A percentile compares a stretch with the other conserved stretches of the same genome.
Evolutionary conservation across 2,888 invertebrate genomes (phyloP).

Genomic region (Coleophora deauratella): DNA sequence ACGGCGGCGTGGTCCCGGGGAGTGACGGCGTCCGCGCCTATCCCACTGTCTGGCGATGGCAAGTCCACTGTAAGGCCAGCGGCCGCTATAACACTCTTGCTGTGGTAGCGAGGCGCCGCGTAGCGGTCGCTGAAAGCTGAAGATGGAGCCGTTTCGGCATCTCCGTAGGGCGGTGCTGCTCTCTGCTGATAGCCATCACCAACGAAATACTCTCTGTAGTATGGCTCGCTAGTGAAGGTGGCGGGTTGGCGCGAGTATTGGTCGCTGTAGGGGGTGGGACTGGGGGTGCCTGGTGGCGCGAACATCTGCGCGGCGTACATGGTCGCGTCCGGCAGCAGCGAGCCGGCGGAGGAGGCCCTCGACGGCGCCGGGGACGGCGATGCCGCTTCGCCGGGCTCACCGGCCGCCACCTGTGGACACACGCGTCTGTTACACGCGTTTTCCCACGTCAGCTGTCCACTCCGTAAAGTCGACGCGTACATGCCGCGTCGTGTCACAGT

Average conservation of each 20-base stretch:
- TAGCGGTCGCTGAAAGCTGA: slow-evolving; percentile 81
- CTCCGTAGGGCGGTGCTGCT: slow-evolving; percentile 72
- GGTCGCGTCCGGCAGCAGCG: slow-evolving; percentile 76
- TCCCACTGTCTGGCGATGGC: slow-evolving; percentile 96
- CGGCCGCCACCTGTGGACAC: slow-evolving; percentile 74
- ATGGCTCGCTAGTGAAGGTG: slow-evolving; percentile 80
- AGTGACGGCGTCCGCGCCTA: slow-evolving; percentile 94
- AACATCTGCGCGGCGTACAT: slow-evolving; percentile 82
- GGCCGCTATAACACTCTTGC: slow-evolving; percentile 81
- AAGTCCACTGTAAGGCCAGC: slow-evolving; percentile 93
- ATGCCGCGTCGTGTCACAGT: slow-evolving; percentile 67
- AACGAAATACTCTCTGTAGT: slow-evolving; percentile 87
- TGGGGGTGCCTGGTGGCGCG: slow-evolving; percentile 79
- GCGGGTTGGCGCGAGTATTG: slow-evolving; percentile 69
- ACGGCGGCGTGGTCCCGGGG: slow-evolving; percentile 91
- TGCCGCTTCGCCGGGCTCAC: slow-evolving; percentile 75
- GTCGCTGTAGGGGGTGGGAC: slow-evolving; percentile 76
- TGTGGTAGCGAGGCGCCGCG: slow-evolving; percentile 80
- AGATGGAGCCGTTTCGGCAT: slow-evolving; percentile 73
- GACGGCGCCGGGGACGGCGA: slow-evolving; percentile 78
- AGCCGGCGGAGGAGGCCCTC: slow-evolving; percentile 71
- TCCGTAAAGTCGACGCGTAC: slow-evolving; percentile 76
- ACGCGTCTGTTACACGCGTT: slow-evolving; percentile 79
- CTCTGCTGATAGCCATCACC: slow-evolving; percentile 77
- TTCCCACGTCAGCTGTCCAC: slow-evolving; percentile 74